Evolutionary conservation across 1,140 invertebrate genomes (phyloP).

Genomic region (Drosophila oshimai): DNA sequence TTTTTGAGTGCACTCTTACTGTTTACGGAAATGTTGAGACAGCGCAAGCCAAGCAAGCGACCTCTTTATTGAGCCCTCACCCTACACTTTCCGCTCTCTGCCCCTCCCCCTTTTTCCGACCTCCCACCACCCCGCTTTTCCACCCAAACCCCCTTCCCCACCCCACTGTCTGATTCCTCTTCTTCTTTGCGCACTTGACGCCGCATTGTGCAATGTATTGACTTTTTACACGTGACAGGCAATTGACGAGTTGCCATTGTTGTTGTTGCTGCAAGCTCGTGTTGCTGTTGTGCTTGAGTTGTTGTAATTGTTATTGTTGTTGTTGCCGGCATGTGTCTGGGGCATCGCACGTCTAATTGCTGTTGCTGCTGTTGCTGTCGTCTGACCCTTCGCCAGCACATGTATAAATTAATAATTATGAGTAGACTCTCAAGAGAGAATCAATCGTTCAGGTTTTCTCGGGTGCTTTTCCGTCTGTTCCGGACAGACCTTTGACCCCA

Average conservation of each 20-base stretch:
- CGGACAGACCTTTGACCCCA: not conserved
- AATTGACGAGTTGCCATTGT: conserved; percentile 53
- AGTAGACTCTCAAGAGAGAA: conserved; percentile 29
- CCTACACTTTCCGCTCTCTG: not conserved
- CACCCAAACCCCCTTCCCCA: not conserved
- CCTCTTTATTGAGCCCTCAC: conserved; percentile 64
- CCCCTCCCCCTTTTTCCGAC: not conserved
- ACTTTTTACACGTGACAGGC: conserved; percentile 79
- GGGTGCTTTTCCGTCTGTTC: not conserved
- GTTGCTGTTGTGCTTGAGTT: conserved; percentile 8
- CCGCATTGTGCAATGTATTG: conserved; percentile 78
- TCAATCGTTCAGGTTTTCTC: conserved; percentile 15
- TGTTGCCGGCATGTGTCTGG: conserved; percentile 56
- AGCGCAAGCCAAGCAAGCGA: conserved; percentile 68
- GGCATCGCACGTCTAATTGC: conserved; percentile 49
- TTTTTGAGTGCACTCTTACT: conserved; percentile 16
- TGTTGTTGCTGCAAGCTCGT: conserved; percentile 21
- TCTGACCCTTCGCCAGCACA: conserved; percentile 39
- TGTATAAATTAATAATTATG: conserved; percentile 49
- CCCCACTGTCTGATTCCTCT: not conserved
- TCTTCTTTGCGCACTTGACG: conserved; percentile 57
- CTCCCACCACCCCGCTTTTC: not conserved
- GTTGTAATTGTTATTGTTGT: conserved; percentile 11
- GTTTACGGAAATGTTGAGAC: conserved; percentile 72
- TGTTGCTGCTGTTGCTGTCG: conserved; percentile 24